Evolutionary conservation across 2,113 vertebrate species (phyloP).

Genomic region (Cairina moschata): DNA sequence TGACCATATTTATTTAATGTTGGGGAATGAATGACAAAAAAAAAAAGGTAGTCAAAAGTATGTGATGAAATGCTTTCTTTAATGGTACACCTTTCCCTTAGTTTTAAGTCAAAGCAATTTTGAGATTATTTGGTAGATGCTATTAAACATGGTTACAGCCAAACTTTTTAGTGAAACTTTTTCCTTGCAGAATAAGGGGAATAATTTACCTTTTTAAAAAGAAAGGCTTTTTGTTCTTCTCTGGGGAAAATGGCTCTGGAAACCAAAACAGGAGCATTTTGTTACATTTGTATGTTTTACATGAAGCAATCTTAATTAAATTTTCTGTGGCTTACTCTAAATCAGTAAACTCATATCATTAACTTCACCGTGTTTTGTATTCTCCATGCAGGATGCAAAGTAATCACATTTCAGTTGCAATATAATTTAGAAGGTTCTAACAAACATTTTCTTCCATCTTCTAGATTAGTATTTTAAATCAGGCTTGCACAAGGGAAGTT

Average conservation of each 20-base stretch:
- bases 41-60: neutral
- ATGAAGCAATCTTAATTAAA: neutral
- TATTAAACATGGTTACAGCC: neutral
- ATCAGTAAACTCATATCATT: neutral
- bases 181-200: neutral
- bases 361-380: neutral
- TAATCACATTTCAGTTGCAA: slow-evolving; percentile 6
- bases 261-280: neutral
- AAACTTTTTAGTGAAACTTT: neutral
- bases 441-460: neutral
- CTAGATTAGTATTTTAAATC: slow-evolving; percentile 6
- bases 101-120: neutral
- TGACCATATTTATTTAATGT: neutral
- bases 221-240: neutral
- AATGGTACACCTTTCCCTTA: neutral
- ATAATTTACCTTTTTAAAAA: neutral
- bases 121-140: neutral
- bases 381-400: neutral
- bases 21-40: neutral
- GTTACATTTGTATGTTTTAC: neutral
- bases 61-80: neutral
- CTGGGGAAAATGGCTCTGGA: neutral
- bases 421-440: neutral
- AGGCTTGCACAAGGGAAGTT: neutral
- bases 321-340: neutral